Evolutionary conservation across 1,140 invertebrate species (phyloP).

Genomic region (Whitmania pigra): DNA sequence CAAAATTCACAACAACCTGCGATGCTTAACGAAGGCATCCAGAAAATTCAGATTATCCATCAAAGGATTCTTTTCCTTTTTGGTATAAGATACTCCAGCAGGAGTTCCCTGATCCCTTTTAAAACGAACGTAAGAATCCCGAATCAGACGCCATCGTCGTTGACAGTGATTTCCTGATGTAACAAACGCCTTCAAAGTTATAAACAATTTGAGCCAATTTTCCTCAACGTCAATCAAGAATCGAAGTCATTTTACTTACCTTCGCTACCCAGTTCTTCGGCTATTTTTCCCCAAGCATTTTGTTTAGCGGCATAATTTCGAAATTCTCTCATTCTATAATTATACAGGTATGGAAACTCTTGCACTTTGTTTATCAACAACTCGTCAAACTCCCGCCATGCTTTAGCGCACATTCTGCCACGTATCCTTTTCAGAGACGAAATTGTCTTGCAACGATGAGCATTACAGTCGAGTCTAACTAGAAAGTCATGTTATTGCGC

Average conservation of each 20-base stretch:
- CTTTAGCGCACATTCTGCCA: neutral
- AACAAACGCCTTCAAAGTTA: too few relatives aligned
- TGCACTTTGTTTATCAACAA: constrained; percentile 8
- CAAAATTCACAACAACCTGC: constrained; percentile 1
- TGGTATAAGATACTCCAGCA: neutral
- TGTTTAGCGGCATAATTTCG: constrained; percentile 3
- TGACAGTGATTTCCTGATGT: constrained; percentile 5
- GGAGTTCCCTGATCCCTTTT: neutral
- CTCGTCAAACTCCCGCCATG: neutral
- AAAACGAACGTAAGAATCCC: constrained; percentile 5
- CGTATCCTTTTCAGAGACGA: too few relatives aligned
- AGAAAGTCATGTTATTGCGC: too few relatives aligned
- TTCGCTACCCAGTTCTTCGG: neutral
- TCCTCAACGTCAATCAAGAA: too few relatives aligned
- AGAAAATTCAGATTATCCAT: constrained; percentile 11
- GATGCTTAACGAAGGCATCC: constrained; percentile 5
- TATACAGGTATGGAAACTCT: constrained; percentile 8
- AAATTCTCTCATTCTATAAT: constrained; percentile 1
- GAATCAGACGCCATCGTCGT: constrained; percentile 8
- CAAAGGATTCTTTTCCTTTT: constrained; percentile 1
- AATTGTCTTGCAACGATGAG: too few relatives aligned
- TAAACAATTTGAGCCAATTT: too few relatives aligned
- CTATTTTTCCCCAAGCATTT: neutral
- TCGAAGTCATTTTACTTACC: neutral
- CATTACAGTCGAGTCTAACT: too few relatives aligned